Evolutionary conservation across 2,113 vertebrate genomes (phyloP).

Genomic region (Scatophagus argus): DNA sequence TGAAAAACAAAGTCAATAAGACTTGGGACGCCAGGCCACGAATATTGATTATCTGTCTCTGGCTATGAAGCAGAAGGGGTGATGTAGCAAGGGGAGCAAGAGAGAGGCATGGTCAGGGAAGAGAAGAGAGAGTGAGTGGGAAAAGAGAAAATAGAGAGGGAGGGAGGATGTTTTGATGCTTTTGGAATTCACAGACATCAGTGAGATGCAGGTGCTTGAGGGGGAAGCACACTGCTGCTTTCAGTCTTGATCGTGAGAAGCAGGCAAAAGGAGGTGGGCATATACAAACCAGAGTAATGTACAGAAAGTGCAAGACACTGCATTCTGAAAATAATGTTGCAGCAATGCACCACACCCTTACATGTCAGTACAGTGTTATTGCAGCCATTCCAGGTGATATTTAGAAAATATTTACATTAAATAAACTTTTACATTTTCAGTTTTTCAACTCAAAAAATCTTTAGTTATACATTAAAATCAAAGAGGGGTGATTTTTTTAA

Average conservation of each 20-base stretch:
- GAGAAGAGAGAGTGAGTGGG: conserved; percentile 28
- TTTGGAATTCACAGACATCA: conserved; percentile 56
- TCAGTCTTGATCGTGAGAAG: conserved; percentile 31
- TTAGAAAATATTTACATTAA: neutral
- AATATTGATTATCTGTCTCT: conserved; percentile 83
- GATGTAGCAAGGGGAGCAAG: conserved; percentile 26
- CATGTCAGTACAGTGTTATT: neutral
- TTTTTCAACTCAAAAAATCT: too few species aligned
- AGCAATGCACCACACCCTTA: neutral
- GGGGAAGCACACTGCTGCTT: conserved; percentile 34
- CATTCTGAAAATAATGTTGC: conserved; percentile 39
- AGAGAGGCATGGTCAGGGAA: conserved; percentile 34
- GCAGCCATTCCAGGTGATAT: neutral
- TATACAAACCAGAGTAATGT: conserved; percentile 17
- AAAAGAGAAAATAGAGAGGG: neutral
- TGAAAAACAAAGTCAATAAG: conserved; percentile 85
- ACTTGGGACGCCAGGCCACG: conserved; percentile 65
- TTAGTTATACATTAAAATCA: neutral
- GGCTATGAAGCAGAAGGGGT: conserved; percentile 62
- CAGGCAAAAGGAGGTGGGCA: neutral
- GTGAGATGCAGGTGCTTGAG: conserved; percentile 46
- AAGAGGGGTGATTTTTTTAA: neutral
- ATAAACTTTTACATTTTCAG: too few species aligned
- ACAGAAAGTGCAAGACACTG: conserved; percentile 18
- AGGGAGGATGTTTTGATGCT: conserved; percentile 39